Base-by-base conservation (phyloP, 2,888 invertebrate species). In the Pseudeuparius sepicola region DNA sequence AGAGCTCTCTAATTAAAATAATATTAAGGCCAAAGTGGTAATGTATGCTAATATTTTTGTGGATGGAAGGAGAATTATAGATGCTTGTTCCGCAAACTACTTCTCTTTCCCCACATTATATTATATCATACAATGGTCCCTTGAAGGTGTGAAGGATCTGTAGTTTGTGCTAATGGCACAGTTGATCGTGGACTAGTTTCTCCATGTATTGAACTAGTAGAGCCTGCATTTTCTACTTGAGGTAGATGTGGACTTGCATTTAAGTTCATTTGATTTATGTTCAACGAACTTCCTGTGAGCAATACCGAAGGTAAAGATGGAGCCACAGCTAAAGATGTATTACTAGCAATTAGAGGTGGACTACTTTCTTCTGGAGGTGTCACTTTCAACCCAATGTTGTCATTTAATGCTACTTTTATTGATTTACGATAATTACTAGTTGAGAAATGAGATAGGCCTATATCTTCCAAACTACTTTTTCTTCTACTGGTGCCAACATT, bases 61-160 rank as follows among this genome's bases (percentile, higher is more conserved):
- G n/a, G n/a, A n/a, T n/a, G n/a, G n/a, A n/a, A n/a, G n/a, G n/a
- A n/a, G n/a, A n/a, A n/a, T 73, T 73, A 79, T 58, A 72, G 72
- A 75, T 78, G 76, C 62, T 73, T 78, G 57, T 77, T 82, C 60
- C 78, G 73, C 49, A 79, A 76, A 64, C 82, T 79, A 69, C 80
- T 71, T 69, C 85, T 76, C 65, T 84, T 82, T 74, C 86, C 84
- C 85, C 86, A 85, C 85, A 86, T 85, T 44, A 85, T 80, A 75
- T 86, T 79, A 73, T 87, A 87, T 88, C 86, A 89, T 85, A 89
- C 88, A 65, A 89, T 86, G 57, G 88, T 89, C 49, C 88, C 88
- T 64, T 87, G 87, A 42, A 86, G 66, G 56, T 83, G 81, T 57
- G 82, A 82, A 11, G 82, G 73, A 54, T 79, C 78, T 7, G 20